A percentile compares a stretch with the other conserved stretches of the same genome.
Evolutionary conservation across 2,888 invertebrate species (phyloP).

Genomic region (Chalcosyrphus nemorum): DNA sequence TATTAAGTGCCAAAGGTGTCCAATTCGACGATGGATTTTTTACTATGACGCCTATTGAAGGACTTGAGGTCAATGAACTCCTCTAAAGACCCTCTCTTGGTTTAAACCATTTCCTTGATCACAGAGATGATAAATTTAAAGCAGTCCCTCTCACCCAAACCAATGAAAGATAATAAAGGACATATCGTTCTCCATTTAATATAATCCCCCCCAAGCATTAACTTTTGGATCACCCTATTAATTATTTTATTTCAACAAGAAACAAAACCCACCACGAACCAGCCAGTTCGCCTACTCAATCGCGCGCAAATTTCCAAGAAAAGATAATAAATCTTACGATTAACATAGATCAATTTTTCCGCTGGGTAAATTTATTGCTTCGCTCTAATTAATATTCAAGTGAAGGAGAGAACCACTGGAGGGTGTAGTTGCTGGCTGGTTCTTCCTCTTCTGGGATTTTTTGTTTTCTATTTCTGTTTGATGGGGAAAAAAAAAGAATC

Average conservation of each 20-base stretch:
- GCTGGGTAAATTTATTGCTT: slow-evolving; percentile 54
- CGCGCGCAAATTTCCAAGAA: slow-evolving; percentile 10
- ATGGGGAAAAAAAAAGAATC: too few species aligned
- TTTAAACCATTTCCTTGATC: too few species aligned
- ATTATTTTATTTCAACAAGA: neutral
- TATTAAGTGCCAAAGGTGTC: too few species aligned
- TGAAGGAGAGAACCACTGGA: slow-evolving; percentile 1
- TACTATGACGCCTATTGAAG: too few species aligned
- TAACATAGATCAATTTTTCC: slow-evolving; percentile 65
- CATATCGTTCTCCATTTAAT: neutral
- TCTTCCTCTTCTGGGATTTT: neutral
- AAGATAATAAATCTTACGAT: slow-evolving; percentile 60
- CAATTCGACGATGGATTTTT: too few species aligned
- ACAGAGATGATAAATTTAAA: too few species aligned
- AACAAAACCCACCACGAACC: neutral
- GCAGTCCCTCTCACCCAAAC: too few species aligned
- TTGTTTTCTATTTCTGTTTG: neutral
- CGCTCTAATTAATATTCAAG: slow-evolving; percentile 62
- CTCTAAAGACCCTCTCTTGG: too few species aligned
- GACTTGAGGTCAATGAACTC: too few species aligned
- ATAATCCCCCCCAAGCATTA: neutral
- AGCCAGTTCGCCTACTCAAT: neutral
- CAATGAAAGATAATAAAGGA: too few species aligned
- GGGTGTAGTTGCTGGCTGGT: neutral
- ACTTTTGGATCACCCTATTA: neutral